These are phyloP conservation scores for Yponomeuta malinellus DNA, from an alignment of 2,888 invertebrate genomes.

Conservation along the genomic window DNA sequence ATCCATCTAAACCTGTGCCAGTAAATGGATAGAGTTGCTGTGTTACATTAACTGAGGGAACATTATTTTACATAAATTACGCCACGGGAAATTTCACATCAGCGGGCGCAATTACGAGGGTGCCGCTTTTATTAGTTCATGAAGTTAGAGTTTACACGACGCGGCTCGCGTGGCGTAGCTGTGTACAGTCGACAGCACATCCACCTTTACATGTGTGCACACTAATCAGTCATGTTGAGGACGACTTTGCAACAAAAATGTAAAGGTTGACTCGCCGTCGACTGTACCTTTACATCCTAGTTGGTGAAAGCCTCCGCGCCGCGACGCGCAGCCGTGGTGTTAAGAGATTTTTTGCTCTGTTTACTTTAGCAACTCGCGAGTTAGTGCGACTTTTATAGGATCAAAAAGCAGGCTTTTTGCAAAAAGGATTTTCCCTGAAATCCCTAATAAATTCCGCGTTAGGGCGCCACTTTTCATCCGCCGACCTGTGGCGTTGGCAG, in stretches of 20 bases:
- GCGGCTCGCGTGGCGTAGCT: not conserved
- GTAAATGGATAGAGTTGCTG: not conserved
- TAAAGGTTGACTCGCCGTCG: not conserved
- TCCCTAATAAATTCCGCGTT: not conserved
- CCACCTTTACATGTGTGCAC: too few relatives aligned
- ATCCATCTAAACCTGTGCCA: conserved; percentile 15
- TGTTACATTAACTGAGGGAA: conserved; percentile 8
- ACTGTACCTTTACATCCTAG: not conserved
- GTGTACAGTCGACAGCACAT: not conserved
- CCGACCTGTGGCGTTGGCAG: not conserved
- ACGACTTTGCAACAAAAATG: too few relatives aligned
- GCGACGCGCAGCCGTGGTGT: not conserved
- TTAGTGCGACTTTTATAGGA: not conserved
- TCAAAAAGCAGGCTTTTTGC: not conserved
- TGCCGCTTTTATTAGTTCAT: conserved; percentile 6
- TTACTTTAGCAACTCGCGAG: not conserved
- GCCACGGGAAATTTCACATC: conserved; percentile 8
- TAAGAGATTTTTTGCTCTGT: not conserved
- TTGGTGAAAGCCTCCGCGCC: not conserved
- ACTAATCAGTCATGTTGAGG: too few relatives aligned
- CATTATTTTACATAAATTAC: conserved; percentile 12
- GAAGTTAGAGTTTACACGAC: conserved; percentile 5
- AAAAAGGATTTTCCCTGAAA: not conserved
- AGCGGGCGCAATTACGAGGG: conserved; percentile 6
- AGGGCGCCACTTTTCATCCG: not conserved